Conservation (phyloP, 2,888 invertebrate genomes). For the Hypercompe scribonia region DNA sequence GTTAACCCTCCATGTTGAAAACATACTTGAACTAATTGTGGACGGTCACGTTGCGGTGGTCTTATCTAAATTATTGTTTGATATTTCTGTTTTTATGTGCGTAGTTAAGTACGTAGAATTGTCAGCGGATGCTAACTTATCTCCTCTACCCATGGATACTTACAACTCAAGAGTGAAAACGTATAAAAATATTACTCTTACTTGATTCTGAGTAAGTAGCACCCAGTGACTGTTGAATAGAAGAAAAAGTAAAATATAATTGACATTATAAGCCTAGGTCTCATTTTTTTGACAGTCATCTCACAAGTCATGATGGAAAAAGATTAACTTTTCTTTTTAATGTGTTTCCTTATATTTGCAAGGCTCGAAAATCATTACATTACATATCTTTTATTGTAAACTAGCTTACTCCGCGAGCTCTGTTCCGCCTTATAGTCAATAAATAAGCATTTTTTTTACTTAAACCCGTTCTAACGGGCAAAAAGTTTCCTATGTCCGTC, state of each 20-base stretch:
- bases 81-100: background rate
- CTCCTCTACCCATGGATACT: background rate
- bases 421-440: no score
- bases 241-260: background rate
- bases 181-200: no score
- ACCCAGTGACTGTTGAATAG: background rate
- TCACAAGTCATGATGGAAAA: no score
- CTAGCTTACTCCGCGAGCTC: no score
- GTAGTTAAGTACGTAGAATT: no score
- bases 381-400: background rate
- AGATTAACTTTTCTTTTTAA: no score
- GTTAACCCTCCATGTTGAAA: constrained; percentile 72
- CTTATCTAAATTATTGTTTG: background rate
- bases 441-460: no score
- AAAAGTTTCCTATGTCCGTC: no score
- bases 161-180: background rate
- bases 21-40: constrained; percentile 47
- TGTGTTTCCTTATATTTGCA: no score
- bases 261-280: no score
- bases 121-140: background rate
- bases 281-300: background rate
- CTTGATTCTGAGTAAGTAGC: background rate
- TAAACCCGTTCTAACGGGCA: no score
- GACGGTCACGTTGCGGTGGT: constrained; percentile 10
- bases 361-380: no score